Percentiles rank a stretch among this genome's conserved stretches.
These are phyloP conservation scores for Lepus timidus DNA, from an alignment of 2,113 vertebrate genomes.

Conservation along the genomic window DNA sequence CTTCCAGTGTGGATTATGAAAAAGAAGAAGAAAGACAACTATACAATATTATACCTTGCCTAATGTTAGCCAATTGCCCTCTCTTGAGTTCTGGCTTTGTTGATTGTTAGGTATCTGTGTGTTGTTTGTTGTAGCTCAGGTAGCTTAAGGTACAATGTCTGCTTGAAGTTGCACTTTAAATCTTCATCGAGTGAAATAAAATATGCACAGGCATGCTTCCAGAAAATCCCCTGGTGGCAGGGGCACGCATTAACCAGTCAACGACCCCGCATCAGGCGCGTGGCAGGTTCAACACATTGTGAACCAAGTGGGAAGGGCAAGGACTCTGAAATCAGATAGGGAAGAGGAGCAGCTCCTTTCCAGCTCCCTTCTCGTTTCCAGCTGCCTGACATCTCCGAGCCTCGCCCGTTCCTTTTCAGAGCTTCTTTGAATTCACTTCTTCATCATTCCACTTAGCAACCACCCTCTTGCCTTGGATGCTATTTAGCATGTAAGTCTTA, in stretches of 20 bases:
- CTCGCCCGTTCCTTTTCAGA: neutral
- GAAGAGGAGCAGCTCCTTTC: neutral
- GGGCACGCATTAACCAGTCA: accelerated
- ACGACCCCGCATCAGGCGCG: accelerated
- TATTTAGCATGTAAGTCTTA: no score
- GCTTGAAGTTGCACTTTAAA: neutral
- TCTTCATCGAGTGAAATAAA: neutral
- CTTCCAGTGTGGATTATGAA: no score
- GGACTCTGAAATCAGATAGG: neutral
- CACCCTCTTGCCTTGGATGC: no score
- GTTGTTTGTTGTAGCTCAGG: neutral
- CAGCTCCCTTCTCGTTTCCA: neutral
- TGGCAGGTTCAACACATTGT: neutral
- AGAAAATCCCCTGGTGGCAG: neutral
- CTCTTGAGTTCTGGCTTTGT: accelerated
- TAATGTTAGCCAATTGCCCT: neutral
- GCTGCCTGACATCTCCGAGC: neutral
- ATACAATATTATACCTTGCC: neutral
- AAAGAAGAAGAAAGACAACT: neutral
- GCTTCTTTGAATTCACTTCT: neutral
- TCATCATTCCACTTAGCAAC: accelerated
- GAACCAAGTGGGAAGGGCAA: neutral
- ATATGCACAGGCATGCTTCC: accelerated
- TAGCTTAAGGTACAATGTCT: neutral
- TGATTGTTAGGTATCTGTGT: neutral